A percentile compares a stretch with the other conserved stretches of the same genome.
Conservation (phyloP, 1,140 invertebrate species). For the Micrasema minimum region DNA sequence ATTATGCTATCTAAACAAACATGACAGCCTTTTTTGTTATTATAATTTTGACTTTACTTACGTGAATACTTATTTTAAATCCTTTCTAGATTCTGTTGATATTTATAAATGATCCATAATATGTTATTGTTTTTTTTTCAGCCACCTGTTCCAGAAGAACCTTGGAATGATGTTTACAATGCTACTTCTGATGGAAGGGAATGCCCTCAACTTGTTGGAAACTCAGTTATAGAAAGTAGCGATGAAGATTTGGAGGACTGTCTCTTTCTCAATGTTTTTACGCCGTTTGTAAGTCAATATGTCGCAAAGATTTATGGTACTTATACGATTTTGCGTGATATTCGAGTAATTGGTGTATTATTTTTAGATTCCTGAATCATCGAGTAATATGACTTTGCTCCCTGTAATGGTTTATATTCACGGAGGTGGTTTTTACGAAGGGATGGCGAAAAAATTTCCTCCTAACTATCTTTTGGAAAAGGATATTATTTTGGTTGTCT, state of each 20-base stretch:
- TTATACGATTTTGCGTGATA: no score
- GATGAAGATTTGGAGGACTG: constrained; percentile 55
- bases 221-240: neutral
- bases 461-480: constrained; percentile 43
- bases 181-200: constrained; percentile 22
- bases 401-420: constrained; percentile 46
- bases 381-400: constrained; percentile 14
- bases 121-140: constrained; percentile 14
- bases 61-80: no score
- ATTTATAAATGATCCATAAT: no score
- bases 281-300: constrained; percentile 49
- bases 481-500: constrained; percentile 39
- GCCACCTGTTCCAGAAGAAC: constrained; percentile 34
- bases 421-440: constrained; percentile 43
- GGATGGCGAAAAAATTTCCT: constrained; percentile 12
- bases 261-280: constrained; percentile 57
- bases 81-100: no score
- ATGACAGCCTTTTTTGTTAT: no score
- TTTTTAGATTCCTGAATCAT: constrained; percentile 35
- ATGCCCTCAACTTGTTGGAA: constrained; percentile 34
- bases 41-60: no score
- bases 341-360: no score
- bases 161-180: constrained; percentile 38
- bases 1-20: no score
- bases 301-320: no score